Evolutionary conservation across 2,888 invertebrate species (phyloP).

Genomic region (Steinernema carpocapsae): DNA sequence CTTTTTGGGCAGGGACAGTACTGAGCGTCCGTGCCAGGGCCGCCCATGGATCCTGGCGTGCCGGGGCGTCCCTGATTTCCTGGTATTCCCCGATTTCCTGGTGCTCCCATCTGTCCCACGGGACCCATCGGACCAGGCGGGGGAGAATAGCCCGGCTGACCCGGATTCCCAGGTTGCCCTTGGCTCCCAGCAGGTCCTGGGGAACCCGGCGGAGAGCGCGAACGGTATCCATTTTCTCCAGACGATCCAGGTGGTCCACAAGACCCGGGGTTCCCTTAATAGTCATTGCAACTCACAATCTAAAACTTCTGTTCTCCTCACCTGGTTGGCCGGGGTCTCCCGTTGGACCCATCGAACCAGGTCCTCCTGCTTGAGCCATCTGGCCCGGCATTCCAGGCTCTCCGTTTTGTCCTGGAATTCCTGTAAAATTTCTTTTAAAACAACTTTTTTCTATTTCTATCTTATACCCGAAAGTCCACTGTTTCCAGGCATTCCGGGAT

Average conservation of each 20-base stretch:
- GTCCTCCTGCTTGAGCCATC: background rate
- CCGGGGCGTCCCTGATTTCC: background rate
- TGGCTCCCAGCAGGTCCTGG: background rate
- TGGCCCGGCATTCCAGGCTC: background rate
- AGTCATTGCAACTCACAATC: background rate
- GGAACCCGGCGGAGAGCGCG: background rate
- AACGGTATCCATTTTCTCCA: background rate
- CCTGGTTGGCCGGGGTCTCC: background rate
- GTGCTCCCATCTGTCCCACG: background rate
- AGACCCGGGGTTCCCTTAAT: background rate
- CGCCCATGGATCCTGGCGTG: background rate
- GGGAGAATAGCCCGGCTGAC: background rate
- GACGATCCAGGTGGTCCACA: background rate
- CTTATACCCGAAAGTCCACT: no score
- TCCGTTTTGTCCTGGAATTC: background rate
- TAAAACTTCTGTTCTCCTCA: no score
- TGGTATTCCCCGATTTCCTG: background rate
- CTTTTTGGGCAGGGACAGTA: constrained; percentile 12
- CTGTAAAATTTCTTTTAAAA: background rate
- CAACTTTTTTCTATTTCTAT: no score
- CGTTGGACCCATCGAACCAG: background rate
- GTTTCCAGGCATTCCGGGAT: background rate
- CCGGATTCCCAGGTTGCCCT: background rate
- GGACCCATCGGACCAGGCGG: constrained; percentile 10
- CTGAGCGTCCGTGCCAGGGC: background rate